phyloP scores from a whole-genome alignment of 1,140 invertebrate genomes.

The Pissodes strobi region DNA sequence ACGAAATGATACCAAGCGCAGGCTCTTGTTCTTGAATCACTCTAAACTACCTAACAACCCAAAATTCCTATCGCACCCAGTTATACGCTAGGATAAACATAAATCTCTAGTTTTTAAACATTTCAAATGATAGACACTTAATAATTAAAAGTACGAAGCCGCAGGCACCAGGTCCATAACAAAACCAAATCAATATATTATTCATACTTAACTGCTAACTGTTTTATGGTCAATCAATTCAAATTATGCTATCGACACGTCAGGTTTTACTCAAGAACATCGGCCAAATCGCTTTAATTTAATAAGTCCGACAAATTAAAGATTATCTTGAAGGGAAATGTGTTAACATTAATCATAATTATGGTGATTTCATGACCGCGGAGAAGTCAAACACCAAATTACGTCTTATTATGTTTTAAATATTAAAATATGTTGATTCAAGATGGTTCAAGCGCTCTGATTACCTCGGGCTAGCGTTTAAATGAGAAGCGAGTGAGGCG shows the following conservation, averaged over 20 bases:
- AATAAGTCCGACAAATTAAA: conserved; percentile 34
- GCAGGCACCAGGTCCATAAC: background rate
- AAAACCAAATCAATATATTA: conserved; percentile 9
- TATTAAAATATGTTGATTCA: conserved; percentile 34
- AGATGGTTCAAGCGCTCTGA: conserved; percentile 16
- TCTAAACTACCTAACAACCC: too few relatives aligned
- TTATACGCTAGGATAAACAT: too few relatives aligned
- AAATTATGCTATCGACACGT: conserved; percentile 27
- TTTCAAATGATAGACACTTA: too few relatives aligned
- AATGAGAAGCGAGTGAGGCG: conserved; percentile 8
- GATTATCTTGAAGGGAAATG: conserved; percentile 25
- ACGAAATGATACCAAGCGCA: too few relatives aligned
- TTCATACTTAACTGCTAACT: conserved; percentile 9
- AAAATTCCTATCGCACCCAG: too few relatives aligned
- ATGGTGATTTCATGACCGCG: conserved; percentile 29
- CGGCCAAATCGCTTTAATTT: conserved; percentile 26
- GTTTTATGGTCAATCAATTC: conserved; percentile 24
- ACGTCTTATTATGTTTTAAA: conserved; percentile 25
- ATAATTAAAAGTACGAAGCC: too few relatives aligned
- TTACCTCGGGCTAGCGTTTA: conserved; percentile 28
- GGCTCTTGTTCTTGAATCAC: too few relatives aligned
- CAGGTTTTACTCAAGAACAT: conserved; percentile 12
- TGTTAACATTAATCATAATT: conserved; percentile 37
- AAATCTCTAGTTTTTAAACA: too few relatives aligned
- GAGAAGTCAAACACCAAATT: conserved; percentile 31